Evolutionary conservation across 2,888 invertebrate species (phyloP).

Genomic region (Euzophera pinguis): DNA sequence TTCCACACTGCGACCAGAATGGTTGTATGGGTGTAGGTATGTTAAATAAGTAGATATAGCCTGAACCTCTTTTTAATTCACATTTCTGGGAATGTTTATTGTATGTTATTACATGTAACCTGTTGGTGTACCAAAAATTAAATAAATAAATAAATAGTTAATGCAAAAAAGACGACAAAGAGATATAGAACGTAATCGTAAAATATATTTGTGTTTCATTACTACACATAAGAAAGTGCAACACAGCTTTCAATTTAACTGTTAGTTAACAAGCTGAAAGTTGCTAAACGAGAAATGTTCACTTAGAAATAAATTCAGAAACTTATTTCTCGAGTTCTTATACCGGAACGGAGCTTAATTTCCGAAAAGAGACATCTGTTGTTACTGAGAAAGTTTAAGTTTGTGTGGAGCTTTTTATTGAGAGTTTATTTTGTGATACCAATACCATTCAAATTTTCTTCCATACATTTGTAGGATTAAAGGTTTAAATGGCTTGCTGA

Average conservation of each 20-base stretch:
- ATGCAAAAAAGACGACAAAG: too few species aligned
- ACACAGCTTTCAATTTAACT: slow-evolving; percentile 1
- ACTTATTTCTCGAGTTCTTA: background rate
- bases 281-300: slow-evolving; percentile 6
- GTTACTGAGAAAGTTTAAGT: background rate
- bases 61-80: too few species aligned
- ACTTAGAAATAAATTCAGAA: slow-evolving; percentile 4
- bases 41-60: too few species aligned
- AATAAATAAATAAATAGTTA: too few species aligned
- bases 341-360: background rate
- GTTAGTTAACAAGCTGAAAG: slow-evolving; percentile 1
- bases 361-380: slow-evolving; percentile 11
- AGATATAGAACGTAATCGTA: background rate
- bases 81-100: too few species aligned
- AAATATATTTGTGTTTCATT: background rate
- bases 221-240: background rate
- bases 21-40: too few species aligned
- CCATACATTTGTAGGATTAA: too few species aligned
- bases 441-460: too few species aligned
- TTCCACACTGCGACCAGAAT: too few species aligned
- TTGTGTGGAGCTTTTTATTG: background rate
- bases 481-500: too few species aligned
- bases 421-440: background rate
- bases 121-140: too few species aligned
- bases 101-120: too few species aligned